phyloP scores from a whole-genome alignment of 2,797 vertebrate genomes.

The Otolemur crassicaudatus region DNA sequence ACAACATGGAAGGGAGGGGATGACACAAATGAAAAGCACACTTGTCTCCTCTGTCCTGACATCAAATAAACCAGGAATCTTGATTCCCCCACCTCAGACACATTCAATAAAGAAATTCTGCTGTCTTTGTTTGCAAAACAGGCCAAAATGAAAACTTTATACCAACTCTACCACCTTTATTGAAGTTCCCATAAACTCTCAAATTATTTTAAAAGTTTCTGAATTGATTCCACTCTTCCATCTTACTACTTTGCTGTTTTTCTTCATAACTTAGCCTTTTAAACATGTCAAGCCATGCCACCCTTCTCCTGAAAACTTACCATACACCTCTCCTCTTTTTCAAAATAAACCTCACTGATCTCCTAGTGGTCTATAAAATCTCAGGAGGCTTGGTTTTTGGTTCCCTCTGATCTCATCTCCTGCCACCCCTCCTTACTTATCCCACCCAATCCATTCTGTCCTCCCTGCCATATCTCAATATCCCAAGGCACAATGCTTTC shows the following conservation, averaged over 20 bases:
- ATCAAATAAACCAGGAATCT: neutral
- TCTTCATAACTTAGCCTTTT: neutral
- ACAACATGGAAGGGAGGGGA: neutral
- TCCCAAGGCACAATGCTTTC: neutral
- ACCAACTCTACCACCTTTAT: neutral
- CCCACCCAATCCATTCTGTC: rapidly evolving
- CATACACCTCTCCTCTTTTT: neutral
- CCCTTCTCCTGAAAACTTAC: neutral
- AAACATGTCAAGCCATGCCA: neutral
- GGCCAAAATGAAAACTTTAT: neutral
- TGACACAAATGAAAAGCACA: neutral
- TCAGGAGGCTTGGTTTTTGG: neutral
- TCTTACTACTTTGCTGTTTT: neutral
- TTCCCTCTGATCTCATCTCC: neutral
- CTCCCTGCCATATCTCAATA: neutral
- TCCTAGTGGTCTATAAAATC: neutral
- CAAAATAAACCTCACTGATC: neutral
- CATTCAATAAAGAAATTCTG: neutral
- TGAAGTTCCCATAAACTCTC: neutral
- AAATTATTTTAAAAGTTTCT: neutral
- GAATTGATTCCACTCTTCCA: neutral
- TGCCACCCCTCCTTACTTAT: neutral
- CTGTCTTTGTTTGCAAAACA: neutral
- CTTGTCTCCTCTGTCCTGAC: neutral
- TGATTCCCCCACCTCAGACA: rapidly evolving